Conservation (phyloP, 2,888 invertebrate genomes). For the Caradrina clavipalpis region DNA sequence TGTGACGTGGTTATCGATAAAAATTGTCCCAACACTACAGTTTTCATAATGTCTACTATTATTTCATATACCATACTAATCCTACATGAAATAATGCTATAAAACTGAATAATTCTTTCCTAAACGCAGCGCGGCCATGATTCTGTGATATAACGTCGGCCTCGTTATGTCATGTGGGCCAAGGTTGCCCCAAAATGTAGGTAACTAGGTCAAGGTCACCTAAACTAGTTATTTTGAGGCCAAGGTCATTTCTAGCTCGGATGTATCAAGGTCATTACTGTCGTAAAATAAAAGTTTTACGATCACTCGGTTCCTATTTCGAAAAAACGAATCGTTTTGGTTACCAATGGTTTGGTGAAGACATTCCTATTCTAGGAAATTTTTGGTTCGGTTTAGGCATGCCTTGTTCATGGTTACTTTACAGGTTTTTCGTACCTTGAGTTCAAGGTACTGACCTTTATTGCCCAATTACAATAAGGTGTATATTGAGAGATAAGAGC, state of each 20-base stretch:
- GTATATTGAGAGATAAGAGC: conserved; percentile 23
- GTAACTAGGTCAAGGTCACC: conserved; percentile 60
- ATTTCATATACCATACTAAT: neutral
- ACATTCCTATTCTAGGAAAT: neutral
- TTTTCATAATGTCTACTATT: conserved; percentile 2
- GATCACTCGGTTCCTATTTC: conserved; percentile 13
- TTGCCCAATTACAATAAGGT: conserved; percentile 22
- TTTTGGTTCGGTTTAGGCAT: conserved; percentile 22
- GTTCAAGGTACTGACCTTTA: conserved; percentile 44
- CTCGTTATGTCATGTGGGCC: conserved; percentile 60
- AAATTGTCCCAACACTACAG: conserved; percentile 2
- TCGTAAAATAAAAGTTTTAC: conserved; percentile 36
- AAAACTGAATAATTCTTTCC: conserved; percentile 20
- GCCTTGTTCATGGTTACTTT: conserved; percentile 29
- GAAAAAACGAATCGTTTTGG: conserved; percentile 6
- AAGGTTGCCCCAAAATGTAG: conserved; percentile 57
- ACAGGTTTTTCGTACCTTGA: conserved; percentile 55
- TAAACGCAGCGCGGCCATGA: conserved; percentile 46
- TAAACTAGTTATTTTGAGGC: conserved; percentile 50
- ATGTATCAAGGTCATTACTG: conserved; percentile 51
- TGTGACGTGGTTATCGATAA: neutral
- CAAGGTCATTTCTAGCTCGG: conserved; percentile 60
- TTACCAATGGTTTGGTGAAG: neutral
- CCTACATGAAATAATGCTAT: neutral
- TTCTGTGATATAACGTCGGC: conserved; percentile 55